Percentiles rank a stretch among this genome's conserved stretches.
These are phyloP conservation scores for Pipa parva DNA, from an alignment of 2,113 vertebrate species.

Conservation along the genomic window DNA sequence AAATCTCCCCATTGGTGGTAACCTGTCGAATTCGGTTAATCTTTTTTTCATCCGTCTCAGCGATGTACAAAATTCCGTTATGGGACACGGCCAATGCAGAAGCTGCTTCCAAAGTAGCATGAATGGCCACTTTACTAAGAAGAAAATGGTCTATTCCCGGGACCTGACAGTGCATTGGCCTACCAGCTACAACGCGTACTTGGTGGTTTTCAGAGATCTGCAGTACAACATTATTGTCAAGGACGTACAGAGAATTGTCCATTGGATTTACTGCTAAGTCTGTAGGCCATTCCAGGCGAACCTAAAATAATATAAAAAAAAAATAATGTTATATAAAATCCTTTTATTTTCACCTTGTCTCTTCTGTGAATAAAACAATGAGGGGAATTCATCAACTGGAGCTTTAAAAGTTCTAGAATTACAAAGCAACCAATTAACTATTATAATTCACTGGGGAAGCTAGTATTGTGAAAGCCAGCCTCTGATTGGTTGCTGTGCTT, in stretches of 20 bases:
- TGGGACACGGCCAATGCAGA: constrained; percentile 87
- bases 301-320: constrained; percentile 70
- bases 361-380: too few species aligned
- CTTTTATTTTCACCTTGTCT: too few species aligned
- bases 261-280: constrained; percentile 91
- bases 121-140: constrained; percentile 88
- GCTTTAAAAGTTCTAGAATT: too few species aligned
- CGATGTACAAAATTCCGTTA: constrained; percentile 85
- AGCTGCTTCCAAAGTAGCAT: constrained; percentile 90
- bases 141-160: constrained; percentile 95
- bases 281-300: constrained; percentile 95
- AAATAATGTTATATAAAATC: too few species aligned
- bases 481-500: too few species aligned
- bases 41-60: constrained; percentile 94
- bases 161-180: constrained; percentile 97
- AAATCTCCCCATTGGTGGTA: constrained; percentile 91
- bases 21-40: constrained; percentile 93
- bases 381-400: too few species aligned
- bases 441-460: too few species aligned
- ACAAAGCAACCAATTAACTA: too few species aligned
- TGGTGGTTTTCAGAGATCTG: constrained; percentile 97
- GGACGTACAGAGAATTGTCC: constrained; percentile 93
- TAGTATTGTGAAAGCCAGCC: too few species aligned
- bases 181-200: constrained; percentile 88
- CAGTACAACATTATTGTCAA: constrained; percentile 94